A percentile compares a stretch with the other conserved stretches of the same genome.
phyloP scores from a whole-genome alignment of 2,113 vertebrate genomes.

The Periophthalmus modestus region DNA sequence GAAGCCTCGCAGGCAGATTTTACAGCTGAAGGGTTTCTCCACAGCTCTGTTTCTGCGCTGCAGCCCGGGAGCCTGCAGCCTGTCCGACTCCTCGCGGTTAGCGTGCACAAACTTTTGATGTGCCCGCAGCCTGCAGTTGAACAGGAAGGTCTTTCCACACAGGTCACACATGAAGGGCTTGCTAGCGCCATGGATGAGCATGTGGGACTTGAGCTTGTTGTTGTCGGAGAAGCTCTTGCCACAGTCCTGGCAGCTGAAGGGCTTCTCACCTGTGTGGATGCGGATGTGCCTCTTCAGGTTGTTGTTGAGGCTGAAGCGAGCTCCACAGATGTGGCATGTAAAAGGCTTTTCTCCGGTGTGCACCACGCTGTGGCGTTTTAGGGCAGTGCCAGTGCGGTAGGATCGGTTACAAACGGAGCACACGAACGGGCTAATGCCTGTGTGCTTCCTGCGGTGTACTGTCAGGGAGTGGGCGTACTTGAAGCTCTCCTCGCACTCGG shows the following conservation, averaged over 20 bases:
- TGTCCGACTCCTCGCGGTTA: constrained; percentile 26
- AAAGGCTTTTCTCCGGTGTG: constrained; percentile 71
- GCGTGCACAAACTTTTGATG: constrained; percentile 67
- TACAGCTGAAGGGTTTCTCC: constrained; percentile 67
- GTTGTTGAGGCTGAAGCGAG: constrained; percentile 69
- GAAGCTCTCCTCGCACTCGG: constrained; percentile 65
- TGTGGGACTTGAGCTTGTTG: constrained; percentile 71
- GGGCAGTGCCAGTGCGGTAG: constrained; percentile 58
- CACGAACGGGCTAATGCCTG: constrained; percentile 56
- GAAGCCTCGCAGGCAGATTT: constrained; percentile 65
- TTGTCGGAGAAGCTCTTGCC: constrained; percentile 67
- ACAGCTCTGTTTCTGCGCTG: constrained; percentile 41
- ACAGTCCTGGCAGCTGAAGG: constrained; percentile 66
- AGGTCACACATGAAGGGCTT: constrained; percentile 73
- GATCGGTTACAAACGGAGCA: constrained; percentile 60
- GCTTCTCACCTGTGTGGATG: constrained; percentile 70
- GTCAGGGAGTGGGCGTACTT: constrained; percentile 70
- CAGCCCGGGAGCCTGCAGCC: constrained; percentile 6
- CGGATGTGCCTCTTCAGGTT: constrained; percentile 69
- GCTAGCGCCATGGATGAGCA: constrained; percentile 66
- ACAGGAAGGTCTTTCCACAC: constrained; percentile 72
- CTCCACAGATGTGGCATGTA: constrained; percentile 72
- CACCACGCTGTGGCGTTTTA: constrained; percentile 63
- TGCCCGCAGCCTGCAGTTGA: constrained; percentile 66
- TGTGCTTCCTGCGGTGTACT: constrained; percentile 71